Evolutionary conservation across 23 tunicate genomes (phyloP), one percentile per base, ranked within the genome.

Genomic region (Pegea sp.): DNA sequence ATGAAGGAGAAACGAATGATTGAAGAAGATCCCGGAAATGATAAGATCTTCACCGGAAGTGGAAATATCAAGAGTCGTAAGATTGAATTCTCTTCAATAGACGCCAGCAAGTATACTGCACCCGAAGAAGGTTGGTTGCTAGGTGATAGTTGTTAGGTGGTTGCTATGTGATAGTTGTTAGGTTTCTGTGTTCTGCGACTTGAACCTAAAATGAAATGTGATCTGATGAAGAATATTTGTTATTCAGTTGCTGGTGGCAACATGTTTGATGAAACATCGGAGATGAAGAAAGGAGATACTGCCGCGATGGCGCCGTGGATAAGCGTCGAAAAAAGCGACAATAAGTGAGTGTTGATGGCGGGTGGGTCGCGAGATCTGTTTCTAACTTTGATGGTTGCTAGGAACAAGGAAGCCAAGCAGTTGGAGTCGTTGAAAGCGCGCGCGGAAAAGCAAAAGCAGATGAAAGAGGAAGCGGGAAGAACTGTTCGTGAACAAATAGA

Each of bases 401-500:
- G 8, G 59, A 64, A 18, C 61, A 50, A 54, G 79, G n/a, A n/a
- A n/a, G n/a, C n/a, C n/a, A n/a, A 71, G 33, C 93, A 80, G 42
- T 59, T 66, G 23, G 76, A 60, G 44, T 61, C 61, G 31, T 54
- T 80, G 53, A 69, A 56, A 24, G 66, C 68, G 2, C 71, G 93
- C 79, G 54, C 75, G 0, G 93, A 66, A 20, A 68, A 80, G 33
- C 93, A 80, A 60, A 54, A 53, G 26, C 54, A 42, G 18, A 43
- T 80, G 65, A 80, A 80, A 38, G 93, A 80, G 23, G 79, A 71
- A 43, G 93, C 69, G 56, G 66, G 71, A 53, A 44, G 76, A 25
- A 27, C 66, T 31, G 71, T 80, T 79, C 33, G 93, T 42, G 93
- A 80, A 56, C 74, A 80, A 49, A 80, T 80, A 25, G 93, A 80